Percentiles rank a stretch among this genome's conserved stretches.
phyloP scores from a whole-genome alignment of 2,797 vertebrate species.

The Calcarius lapponicus region DNA sequence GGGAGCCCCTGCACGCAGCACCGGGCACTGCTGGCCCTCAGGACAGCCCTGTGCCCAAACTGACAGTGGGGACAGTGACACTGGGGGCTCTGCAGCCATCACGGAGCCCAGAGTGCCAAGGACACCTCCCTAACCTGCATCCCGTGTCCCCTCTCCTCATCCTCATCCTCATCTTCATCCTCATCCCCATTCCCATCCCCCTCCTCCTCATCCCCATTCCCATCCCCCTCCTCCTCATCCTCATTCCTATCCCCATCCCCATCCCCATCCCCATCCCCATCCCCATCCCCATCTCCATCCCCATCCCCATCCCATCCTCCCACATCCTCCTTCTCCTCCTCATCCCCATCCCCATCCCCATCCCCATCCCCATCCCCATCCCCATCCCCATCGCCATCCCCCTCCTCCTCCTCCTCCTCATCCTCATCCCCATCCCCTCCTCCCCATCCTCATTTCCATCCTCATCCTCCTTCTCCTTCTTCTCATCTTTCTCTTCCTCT shows the following conservation, averaged over 20 bases:
- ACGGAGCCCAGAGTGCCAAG: fast-evolving
- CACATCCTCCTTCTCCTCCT: too few relatives aligned
- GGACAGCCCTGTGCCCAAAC: background rate
- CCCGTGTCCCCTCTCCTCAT: background rate
- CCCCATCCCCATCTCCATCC: background rate
- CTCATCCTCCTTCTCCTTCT: too few relatives aligned
- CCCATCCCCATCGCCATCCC: too few relatives aligned
- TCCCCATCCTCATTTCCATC: background rate
- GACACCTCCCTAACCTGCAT: background rate
- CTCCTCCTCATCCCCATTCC: background rate
- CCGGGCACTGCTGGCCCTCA: background rate
- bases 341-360: background rate
- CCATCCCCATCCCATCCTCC: too few relatives aligned
- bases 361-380: background rate
- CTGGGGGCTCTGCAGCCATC: background rate
- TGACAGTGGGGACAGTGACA: fast-evolving
- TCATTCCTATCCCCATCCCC: too few relatives aligned
- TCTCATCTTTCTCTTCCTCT: too few relatives aligned
- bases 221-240: background rate
- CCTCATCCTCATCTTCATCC: background rate
- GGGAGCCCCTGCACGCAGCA: fast-evolving
- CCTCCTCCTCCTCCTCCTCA: too few relatives aligned
- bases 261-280: background rate
- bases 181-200: too few relatives aligned
- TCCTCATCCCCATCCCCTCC: background rate